Evolutionary conservation across 2,113 vertebrate species (phyloP).

Genomic region (Poeciliopsis turrubarensis): DNA sequence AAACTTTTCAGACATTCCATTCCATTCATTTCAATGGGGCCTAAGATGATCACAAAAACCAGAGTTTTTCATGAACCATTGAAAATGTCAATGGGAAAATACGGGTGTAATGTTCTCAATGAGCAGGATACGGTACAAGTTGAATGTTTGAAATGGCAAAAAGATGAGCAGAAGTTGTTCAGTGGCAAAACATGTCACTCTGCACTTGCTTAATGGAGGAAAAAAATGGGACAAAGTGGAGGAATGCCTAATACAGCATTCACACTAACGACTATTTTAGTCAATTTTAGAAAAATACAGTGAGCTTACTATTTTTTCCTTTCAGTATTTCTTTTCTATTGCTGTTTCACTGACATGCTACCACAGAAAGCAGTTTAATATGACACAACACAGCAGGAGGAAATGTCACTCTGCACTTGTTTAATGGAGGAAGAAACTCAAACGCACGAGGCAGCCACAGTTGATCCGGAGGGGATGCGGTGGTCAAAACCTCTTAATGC

Average conservation of each 20-base stretch:
- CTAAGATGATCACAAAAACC: too few species aligned
- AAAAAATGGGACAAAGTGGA: neutral
- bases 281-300: neutral
- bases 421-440: slow-evolving; percentile 18
- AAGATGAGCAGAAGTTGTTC: too few species aligned
- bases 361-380: slow-evolving; percentile 41
- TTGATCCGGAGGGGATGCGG: slow-evolving; percentile 55
- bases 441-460: slow-evolving; percentile 38
- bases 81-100: too few species aligned
- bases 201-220: slow-evolving; percentile 40
- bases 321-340: slow-evolving; percentile 10
- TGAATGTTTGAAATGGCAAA: too few species aligned
- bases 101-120: too few species aligned
- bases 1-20: too few species aligned
- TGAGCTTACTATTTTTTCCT: neutral
- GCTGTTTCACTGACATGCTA: slow-evolving; percentile 37
- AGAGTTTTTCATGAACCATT: too few species aligned
- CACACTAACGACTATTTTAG: too few species aligned
- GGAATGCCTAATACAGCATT: too few species aligned
- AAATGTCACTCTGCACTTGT: slow-evolving; percentile 53
- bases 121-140: too few species aligned
- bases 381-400: slow-evolving; percentile 33
- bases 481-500: slow-evolving; percentile 66
- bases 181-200: slow-evolving; percentile 16
- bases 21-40: too few species aligned